phyloP scores from a whole-genome alignment of 2,797 vertebrate species.

The Amblyraja radiata region DNA sequence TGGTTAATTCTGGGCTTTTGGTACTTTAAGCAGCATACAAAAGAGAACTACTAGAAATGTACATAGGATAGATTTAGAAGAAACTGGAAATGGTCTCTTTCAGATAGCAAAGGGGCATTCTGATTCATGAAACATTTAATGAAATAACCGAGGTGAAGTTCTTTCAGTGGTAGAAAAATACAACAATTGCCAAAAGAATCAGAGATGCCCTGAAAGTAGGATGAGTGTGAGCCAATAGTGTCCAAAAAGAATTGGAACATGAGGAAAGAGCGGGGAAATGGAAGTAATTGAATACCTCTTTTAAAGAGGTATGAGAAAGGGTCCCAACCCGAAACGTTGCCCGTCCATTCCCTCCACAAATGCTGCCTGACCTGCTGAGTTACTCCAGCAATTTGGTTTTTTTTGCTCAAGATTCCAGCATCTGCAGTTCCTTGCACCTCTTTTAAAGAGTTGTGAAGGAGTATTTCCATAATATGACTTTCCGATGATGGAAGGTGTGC shows the following conservation, averaged over 20 bases:
- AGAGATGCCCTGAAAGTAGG: not conserved
- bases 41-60: not conserved
- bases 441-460: not conserved
- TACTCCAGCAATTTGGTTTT: too few relatives aligned
- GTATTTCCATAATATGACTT: not conserved
- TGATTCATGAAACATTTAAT: not conserved
- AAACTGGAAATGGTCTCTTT: not conserved
- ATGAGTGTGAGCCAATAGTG: not conserved
- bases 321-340: too few relatives aligned
- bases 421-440: not conserved
- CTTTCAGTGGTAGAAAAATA: not conserved
- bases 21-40: not conserved
- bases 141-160: not conserved
- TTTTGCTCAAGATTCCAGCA: too few relatives aligned
- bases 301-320: too few relatives aligned
- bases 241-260: not conserved
- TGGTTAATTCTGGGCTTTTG: not conserved
- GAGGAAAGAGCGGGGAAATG: not conserved
- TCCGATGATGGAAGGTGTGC: too few relatives aligned
- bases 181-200: not conserved
- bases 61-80: not conserved
- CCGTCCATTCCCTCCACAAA: too few relatives aligned
- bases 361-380: too few relatives aligned
- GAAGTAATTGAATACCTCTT: not conserved
- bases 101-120: not conserved